Evolutionary conservation across 2,113 vertebrate genomes (phyloP).

Genomic region (Halcyon senegalensis): DNA sequence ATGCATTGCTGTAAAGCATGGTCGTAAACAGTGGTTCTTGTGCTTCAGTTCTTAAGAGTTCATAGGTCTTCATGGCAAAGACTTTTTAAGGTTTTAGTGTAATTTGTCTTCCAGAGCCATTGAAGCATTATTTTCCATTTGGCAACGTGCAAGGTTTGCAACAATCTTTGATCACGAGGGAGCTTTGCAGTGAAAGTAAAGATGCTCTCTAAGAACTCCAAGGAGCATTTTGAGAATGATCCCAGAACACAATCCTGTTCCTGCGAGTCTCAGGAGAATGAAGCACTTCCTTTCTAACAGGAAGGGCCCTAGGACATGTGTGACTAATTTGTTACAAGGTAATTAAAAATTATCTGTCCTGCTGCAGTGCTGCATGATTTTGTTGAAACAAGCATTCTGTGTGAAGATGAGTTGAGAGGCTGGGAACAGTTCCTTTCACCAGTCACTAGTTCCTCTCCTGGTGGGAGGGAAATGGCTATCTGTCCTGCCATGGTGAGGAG

Average conservation of each 20-base stretch:
- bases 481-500: not conserved
- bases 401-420: not conserved
- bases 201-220: not conserved
- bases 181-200: not conserved
- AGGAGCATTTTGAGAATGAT: not conserved
- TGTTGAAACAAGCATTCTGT: not conserved
- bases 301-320: not conserved
- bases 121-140: not conserved
- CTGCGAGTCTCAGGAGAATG: not conserved
- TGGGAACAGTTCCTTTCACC: not conserved
- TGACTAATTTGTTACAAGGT: constrained; percentile 37
- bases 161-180: not conserved
- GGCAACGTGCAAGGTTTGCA: not conserved
- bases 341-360: constrained; percentile 39
- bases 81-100: not conserved
- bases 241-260: not conserved
- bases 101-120: not conserved
- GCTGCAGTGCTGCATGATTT: not conserved
- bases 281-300: not conserved
- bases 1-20: fast-evolving
- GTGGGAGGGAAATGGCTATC: not conserved
- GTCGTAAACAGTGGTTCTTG: not conserved
- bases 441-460: not conserved
- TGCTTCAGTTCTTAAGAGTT: not conserved
- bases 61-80: not conserved